A percentile compares a stretch with the other conserved stretches of the same genome.
phyloP scores from a whole-genome alignment of 2,113 vertebrate species.

The Calyptomena viridis region DNA sequence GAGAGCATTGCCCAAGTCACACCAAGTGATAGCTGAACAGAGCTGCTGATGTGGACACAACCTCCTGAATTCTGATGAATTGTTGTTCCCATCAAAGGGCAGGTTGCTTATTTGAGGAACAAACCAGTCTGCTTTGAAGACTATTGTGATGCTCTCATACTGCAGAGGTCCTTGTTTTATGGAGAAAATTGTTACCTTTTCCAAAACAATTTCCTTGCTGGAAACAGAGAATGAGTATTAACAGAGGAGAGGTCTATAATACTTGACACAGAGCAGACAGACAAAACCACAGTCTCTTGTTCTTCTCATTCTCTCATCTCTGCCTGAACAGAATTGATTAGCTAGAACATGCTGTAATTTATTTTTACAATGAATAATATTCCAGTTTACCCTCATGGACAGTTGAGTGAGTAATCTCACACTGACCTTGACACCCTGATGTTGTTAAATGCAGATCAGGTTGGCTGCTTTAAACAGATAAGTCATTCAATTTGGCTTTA shows the following conservation, averaged over 20 bases:
- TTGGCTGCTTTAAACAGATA: conserved; percentile 54
- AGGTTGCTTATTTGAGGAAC: background rate
- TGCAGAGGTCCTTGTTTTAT: background rate
- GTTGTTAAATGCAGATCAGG: conserved; percentile 29
- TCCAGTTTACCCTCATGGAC: conserved; percentile 31
- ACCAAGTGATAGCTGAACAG: background rate
- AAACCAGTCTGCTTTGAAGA: background rate
- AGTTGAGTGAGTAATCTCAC: conserved; percentile 36
- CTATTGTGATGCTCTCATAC: background rate
- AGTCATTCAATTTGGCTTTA: conserved; percentile 62
- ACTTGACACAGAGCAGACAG: background rate
- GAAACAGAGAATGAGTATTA: background rate
- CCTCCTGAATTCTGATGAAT: background rate
- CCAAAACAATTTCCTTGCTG: background rate
- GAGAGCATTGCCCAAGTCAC: background rate
- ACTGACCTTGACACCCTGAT: background rate
- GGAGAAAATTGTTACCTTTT: background rate
- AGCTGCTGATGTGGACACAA: background rate
- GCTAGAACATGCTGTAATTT: conserved; percentile 40
- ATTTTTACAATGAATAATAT: conserved; percentile 41
- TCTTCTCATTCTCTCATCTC: background rate
- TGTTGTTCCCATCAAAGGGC: background rate
- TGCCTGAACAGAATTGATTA: conserved; percentile 33
- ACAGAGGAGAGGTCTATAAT: background rate
- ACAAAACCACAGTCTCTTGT: background rate